phyloP scores from a whole-genome alignment of 2,888 invertebrate species.

The Choristoneura rosaceana region DNA sequence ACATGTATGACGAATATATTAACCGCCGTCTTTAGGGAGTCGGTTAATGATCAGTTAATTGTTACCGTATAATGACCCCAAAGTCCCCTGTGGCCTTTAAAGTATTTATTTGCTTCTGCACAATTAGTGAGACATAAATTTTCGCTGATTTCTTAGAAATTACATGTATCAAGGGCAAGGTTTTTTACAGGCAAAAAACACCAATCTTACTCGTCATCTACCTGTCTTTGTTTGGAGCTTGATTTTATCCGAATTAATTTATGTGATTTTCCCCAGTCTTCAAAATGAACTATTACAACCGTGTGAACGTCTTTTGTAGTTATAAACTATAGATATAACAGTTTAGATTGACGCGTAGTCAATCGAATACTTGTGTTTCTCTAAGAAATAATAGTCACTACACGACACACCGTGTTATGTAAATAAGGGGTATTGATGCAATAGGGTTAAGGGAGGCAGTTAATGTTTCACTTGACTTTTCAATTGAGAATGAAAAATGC shows the following conservation, averaged over 20 bases:
- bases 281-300: too few relatives aligned
- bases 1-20: not conserved
- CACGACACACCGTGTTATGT: not conserved
- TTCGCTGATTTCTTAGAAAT: not conserved
- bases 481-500: too few relatives aligned
- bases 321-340: too few relatives aligned
- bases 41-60: conserved; percentile 11
- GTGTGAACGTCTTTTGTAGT: too few relatives aligned
- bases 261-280: too few relatives aligned
- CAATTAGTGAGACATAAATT: conserved; percentile 9
- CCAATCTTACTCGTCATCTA: not conserved
- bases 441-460: too few relatives aligned
- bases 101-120: conserved; percentile 5
- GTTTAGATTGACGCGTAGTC: too few relatives aligned
- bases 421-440: too few relatives aligned
- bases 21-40: conserved; percentile 2
- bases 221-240: too few relatives aligned
- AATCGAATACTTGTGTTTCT: too few relatives aligned
- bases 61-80: conserved; percentile 1
- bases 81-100: conserved; percentile 3
- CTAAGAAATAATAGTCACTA: not conserved
- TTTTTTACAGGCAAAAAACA: not conserved
- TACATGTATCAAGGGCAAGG: not conserved
- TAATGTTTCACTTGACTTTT: too few relatives aligned
- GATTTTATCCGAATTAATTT: too few relatives aligned